Base-by-base conservation (phyloP, 2,888 invertebrate genomes). In the Epistrophella euchroma region DNA sequence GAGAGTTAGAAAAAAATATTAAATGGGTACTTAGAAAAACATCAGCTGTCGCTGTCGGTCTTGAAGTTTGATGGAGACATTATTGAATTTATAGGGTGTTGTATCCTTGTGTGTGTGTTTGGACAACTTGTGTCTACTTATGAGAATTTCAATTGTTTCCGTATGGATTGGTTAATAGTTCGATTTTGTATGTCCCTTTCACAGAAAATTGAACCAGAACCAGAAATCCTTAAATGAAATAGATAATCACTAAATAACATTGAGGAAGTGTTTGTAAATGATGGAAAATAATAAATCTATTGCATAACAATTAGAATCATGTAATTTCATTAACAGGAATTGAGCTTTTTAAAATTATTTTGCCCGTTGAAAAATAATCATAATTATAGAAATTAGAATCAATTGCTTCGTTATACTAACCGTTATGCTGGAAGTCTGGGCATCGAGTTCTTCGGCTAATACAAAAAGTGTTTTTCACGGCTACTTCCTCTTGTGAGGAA, bases 141-240 rank as follows among this genome's bases (percentile, higher is more conserved):
- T 74, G 11, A 50, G 35, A 47, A 52, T 22, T 58, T 52, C 19
- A 50, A 79, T 55, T 47, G 78, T 68, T 83, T 83, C 83, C 83
- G 78, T 78, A 74, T 83, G 17, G 60, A 62, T 35, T 35, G 72
- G 66, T 15, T 9, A 73, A 58, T 35, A 62, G 68, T 22, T 50
- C 64, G 45, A 58, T 37, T 55, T 76, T 55, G 7, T 32, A 4
- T 28, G 9, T 28, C 4, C 25, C 7, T 71, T 81, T 56, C 19
- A 19, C n/a, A 72, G 43, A 77, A 78, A 72, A 28, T 13, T 25
- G 19, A 78, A 77, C 77, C 58, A 77, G 72, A 73, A 50, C 17
- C 47, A 17, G 22, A 40, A 60, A 22, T 40, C 22, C 22, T 60
- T 40, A 37, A 55, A 32, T 55, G 9, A 32, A 13, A 50, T 22